Evolutionary conservation across 2,888 invertebrate species (phyloP), one percentile per base, ranked within the genome.

Genomic region (Antheraea yamamai): DNA sequence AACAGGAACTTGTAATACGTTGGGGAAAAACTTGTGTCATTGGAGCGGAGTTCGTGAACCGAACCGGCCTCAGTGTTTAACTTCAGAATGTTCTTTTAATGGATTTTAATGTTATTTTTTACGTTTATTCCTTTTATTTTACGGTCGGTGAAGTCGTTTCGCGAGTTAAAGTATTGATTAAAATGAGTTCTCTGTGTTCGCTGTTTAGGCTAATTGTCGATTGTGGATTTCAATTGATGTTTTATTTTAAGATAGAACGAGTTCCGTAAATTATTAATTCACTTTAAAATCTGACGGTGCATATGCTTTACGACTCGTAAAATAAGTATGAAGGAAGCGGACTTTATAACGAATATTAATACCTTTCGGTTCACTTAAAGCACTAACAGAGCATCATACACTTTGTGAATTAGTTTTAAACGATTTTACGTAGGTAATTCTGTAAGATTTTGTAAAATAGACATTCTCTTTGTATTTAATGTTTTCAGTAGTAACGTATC

Each of bases 1-100:
- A 78, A 81, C 81, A 79, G 76, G 77, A 79, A 84, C 75, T 84
- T 83, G 39, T 82, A 82, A 82, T 80, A 52, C 82, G 83, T 83
- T 81, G 80, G 81, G 82, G 80, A 72, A 78, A 78, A 83, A 84
- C 78, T 84, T 81, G 20, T 35, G 30, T 55, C 52, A 75, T 70
- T 58, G 70, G 71, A 71, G 61, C 30, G 30, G 58, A 52, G 73
- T 71, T 73, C 47, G 55, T 68, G 26, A 70, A 73, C 73, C 52
- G 70, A 39, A 73, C 52, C n/a, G 47, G 52, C n/a, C 47, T 68
- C 35, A 73, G 70, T 73, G 73, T 74, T 70, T 75, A 78, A 83
- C 72, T 81, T 82, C 75, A 77, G 68, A 73, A 73, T 55, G 73
- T 75, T 73, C 30, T 78, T 77, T 82, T 78, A 80, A 81, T 78